These are phyloP conservation scores for Corapipo altera DNA, from an alignment of 2,113 vertebrate species.

Conservation along the genomic window DNA sequence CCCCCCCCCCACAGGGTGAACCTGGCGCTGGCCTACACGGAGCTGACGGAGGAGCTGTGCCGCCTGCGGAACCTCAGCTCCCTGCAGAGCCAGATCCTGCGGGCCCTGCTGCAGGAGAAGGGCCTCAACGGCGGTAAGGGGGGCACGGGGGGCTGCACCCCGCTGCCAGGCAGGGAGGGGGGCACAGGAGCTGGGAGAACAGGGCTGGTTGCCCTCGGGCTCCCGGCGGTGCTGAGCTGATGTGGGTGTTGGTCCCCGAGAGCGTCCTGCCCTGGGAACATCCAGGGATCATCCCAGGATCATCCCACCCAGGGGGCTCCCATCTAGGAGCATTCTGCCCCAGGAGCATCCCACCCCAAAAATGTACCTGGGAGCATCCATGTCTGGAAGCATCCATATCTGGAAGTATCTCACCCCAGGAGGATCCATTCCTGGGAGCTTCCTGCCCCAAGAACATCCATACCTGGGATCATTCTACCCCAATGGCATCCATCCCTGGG, in stretches of 20 bases:
- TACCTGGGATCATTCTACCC: neutral
- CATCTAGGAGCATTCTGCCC: neutral
- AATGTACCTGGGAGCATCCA: neutral
- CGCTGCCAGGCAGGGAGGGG: rapidly evolving
- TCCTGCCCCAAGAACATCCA: neutral
- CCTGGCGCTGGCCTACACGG: conserved; percentile 94
- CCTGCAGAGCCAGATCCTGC: conserved; percentile 91
- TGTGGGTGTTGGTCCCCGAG: rapidly evolving
- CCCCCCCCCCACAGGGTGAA: conserved; percentile 81
- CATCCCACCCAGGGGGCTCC: too few relatives aligned
- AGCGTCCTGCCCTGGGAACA: too few relatives aligned
- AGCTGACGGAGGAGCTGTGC: conserved; percentile 92
- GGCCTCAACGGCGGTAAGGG: conserved; percentile 62
- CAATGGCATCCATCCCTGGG: neutral
- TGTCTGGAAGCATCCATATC: rapidly evolving
- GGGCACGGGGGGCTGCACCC: neutral
- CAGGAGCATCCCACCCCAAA: neutral
- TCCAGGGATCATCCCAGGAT: neutral
- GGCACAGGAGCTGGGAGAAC: rapidly evolving
- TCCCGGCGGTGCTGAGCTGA: rapidly evolving
- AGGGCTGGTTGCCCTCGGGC: rapidly evolving
- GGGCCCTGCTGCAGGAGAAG: conserved; percentile 89
- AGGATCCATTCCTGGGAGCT: rapidly evolving
- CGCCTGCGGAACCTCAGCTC: conserved; percentile 86
- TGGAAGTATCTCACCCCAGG: neutral